A percentile compares a stretch with the other conserved stretches of the same genome.
Conservation (phyloP, 2,888 invertebrate species). For the Subacronicta megacephala region DNA sequence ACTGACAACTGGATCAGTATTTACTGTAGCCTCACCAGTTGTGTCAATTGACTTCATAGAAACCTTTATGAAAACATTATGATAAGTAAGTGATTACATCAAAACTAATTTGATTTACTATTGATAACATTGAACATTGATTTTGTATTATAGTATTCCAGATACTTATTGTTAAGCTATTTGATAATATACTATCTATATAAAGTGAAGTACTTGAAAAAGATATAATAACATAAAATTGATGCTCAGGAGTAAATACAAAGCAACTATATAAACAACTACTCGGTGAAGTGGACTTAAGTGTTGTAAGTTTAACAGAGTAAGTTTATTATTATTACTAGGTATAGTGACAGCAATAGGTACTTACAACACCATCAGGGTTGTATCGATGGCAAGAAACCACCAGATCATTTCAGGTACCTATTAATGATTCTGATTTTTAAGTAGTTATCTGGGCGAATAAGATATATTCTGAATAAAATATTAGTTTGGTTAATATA, state of each 20-base stretch:
- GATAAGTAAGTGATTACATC: constrained; percentile 30
- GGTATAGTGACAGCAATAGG: constrained; percentile 1
- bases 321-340: no score
- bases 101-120: constrained; percentile 35
- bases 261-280: no score
- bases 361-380: constrained; percentile 41
- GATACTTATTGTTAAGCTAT: not conserved
- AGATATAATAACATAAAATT: not conserved
- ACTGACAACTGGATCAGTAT: constrained; percentile 43
- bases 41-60: constrained; percentile 61
- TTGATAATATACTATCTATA: constrained; percentile 10
- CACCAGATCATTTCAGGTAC: constrained; percentile 21
- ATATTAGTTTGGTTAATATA: not conserved
- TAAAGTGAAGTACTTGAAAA: no score
- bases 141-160: constrained; percentile 22
- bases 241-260: constrained; percentile 7
- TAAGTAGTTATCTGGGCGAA: constrained; percentile 24
- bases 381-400: constrained; percentile 19
- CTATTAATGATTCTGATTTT: constrained; percentile 22
- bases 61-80: constrained; percentile 44
- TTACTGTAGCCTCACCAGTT: constrained; percentile 43
- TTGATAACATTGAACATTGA: constrained; percentile 31
- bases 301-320: no score
- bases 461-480: constrained; percentile 6
- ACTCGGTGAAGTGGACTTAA: no score